Conservation (phyloP, 2,888 invertebrate species). For the Nysson spinosus region DNA sequence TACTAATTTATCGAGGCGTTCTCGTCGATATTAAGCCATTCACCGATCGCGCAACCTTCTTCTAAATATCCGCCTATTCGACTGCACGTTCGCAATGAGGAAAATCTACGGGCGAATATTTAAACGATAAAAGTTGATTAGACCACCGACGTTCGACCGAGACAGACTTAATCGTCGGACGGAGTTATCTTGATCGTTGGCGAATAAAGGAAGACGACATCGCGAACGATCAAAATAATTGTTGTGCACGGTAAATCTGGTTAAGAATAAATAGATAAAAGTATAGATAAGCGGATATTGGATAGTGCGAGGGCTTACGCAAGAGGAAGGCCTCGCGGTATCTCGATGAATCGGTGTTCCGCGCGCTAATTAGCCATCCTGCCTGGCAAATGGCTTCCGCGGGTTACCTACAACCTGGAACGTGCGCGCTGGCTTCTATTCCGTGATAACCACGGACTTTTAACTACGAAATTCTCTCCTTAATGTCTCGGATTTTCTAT, state of each 20-base stretch:
- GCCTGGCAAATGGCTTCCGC: constrained; percentile 74
- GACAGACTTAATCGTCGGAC: too few relatives aligned
- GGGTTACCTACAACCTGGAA: constrained; percentile 50
- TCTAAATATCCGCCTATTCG: too few relatives aligned
- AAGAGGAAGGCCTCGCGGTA: constrained; percentile 59
- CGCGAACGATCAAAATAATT: too few relatives aligned
- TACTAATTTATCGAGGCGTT: constrained; percentile 75
- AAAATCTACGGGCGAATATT: too few relatives aligned
- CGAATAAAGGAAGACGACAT: constrained; percentile 24
- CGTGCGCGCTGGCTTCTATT: constrained; percentile 27
- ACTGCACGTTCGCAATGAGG: too few relatives aligned
- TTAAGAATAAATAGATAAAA: too few relatives aligned
- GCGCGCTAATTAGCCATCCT: constrained; percentile 73
- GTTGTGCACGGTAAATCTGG: too few relatives aligned
- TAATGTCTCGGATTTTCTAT: constrained; percentile 22
- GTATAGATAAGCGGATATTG: constrained; percentile 48
- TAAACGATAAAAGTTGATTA: too few relatives aligned
- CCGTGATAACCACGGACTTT: constrained; percentile 46
- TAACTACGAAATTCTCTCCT: constrained; percentile 25
- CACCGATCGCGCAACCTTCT: too few relatives aligned
- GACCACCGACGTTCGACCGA: too few relatives aligned
- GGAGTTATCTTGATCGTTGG: constrained; percentile 30
- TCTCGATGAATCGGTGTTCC: constrained; percentile 67
- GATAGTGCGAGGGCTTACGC: constrained; percentile 46
- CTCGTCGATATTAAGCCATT: too few relatives aligned